These are phyloP conservation scores for Drepana arcuata DNA, from an alignment of 1,140 invertebrate genomes.

Conservation along the genomic window DNA sequence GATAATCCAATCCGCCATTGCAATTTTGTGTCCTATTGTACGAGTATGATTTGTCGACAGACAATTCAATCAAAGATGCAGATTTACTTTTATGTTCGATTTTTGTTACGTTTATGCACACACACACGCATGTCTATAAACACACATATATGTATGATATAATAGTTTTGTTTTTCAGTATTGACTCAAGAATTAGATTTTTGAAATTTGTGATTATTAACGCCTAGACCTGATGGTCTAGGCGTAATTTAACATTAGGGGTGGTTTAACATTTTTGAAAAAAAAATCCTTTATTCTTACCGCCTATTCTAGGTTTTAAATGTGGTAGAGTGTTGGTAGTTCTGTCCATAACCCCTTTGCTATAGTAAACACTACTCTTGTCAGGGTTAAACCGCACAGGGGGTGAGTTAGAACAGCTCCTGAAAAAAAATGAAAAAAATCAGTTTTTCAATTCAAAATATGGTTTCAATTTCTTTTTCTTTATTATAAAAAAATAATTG, in stretches of 20 bases:
- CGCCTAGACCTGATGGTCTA: neutral
- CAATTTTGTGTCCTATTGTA: too few relatives aligned
- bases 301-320: slow-evolving; percentile 32
- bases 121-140: neutral
- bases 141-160: neutral
- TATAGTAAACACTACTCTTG: slow-evolving; percentile 40
- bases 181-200: neutral
- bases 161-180: slow-evolving; percentile 2
- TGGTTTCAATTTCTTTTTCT: neutral
- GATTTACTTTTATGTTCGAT: too few relatives aligned
- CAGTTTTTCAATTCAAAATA: neutral
- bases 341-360: slow-evolving; percentile 31
- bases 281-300: slow-evolving; percentile 14
- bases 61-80: too few relatives aligned
- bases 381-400: slow-evolving; percentile 43
- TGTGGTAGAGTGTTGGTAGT: slow-evolving; percentile 34
- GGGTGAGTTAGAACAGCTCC: slow-evolving; percentile 37
- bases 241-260: neutral
- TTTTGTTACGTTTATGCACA: too few relatives aligned
- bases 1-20: too few relatives aligned
- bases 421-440: slow-evolving; percentile 10
- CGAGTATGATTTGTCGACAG: too few relatives aligned
- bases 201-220: neutral
- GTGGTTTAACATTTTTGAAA: slow-evolving; percentile 2
- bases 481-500: neutral